phyloP scores from a whole-genome alignment of 2,888 invertebrate species.

The Sarcophaga subvicina region DNA sequence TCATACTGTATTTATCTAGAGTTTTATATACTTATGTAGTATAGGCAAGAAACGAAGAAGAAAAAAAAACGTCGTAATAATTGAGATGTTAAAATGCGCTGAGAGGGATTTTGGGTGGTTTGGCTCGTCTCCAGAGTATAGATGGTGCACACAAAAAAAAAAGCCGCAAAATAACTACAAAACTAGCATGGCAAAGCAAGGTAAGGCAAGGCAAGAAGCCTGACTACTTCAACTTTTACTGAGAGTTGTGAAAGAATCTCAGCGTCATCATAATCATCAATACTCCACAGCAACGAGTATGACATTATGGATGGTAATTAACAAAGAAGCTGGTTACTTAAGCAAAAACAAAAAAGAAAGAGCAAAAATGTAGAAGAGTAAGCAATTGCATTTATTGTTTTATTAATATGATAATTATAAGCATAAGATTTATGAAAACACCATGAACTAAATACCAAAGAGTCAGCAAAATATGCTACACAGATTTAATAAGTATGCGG shows the following conservation, averaged over 20 bases:
- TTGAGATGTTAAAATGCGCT: constrained; percentile 39
- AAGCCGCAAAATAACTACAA: constrained; percentile 26
- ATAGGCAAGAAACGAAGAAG: not conserved
- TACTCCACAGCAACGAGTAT: not conserved
- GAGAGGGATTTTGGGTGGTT: constrained; percentile 5
- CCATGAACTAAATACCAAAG: not conserved
- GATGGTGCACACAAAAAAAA: constrained; percentile 28
- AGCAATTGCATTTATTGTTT: not conserved
- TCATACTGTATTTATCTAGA: constrained; percentile 44
- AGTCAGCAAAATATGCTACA: not conserved
- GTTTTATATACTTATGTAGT: constrained; percentile 15
- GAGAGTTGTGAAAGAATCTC: constrained; percentile 10
- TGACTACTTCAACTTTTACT: not conserved
- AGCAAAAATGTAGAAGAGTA: not conserved
- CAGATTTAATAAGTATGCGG: not conserved
- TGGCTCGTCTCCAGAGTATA: constrained; percentile 54
- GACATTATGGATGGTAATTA: constrained; percentile 11
- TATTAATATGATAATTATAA: not conserved
- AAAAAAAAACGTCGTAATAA: constrained; percentile 33
- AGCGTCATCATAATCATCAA: not conserved
- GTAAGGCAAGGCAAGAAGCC: not conserved
- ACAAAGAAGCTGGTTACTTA: constrained; percentile 20
- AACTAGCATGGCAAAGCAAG: constrained; percentile 21
- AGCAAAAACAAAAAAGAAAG: not conserved
- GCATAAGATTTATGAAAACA: too few species aligned